Percentiles rank a stretch among this genome's conserved stretches.
These are phyloP conservation scores for Drepana arcuata DNA, from an alignment of 1,140 invertebrate species.

Conservation along the genomic window DNA sequence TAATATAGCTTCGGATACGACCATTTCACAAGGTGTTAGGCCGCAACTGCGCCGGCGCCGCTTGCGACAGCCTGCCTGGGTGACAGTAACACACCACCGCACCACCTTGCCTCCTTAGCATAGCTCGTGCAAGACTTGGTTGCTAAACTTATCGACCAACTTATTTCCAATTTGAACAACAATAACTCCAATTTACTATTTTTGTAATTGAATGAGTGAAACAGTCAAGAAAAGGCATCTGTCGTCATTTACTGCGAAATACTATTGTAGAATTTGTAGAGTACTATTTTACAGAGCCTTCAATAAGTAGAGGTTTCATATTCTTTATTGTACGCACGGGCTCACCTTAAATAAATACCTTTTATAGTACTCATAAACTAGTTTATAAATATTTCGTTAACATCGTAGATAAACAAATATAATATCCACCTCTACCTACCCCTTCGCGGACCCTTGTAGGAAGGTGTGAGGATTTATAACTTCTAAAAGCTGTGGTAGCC, in stretches of 20 bases:
- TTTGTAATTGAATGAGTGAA: constrained; percentile 25
- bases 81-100: constrained; percentile 22
- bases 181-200: constrained; percentile 20
- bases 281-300: too few relatives aligned
- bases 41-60: constrained; percentile 39
- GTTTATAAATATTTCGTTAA: too few relatives aligned
- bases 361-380: too few relatives aligned
- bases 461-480: too few relatives aligned
- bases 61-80: constrained; percentile 46
- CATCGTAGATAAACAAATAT: too few relatives aligned
- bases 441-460: too few relatives aligned
- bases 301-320: too few relatives aligned
- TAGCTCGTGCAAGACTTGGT: constrained; percentile 43
- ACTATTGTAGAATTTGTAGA: too few relatives aligned
- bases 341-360: too few relatives aligned
- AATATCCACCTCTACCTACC: too few relatives aligned
- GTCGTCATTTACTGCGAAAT: constrained; percentile 13
- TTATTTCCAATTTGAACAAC: constrained; percentile 12
- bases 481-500: too few relatives aligned
- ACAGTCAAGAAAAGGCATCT: constrained; percentile 18
- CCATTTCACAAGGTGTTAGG: constrained; percentile 63
- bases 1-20: constrained; percentile 68
- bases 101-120: constrained; percentile 20
- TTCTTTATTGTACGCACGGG: too few relatives aligned
- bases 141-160: constrained; percentile 48